phyloP scores from a whole-genome alignment of 2,113 vertebrate genomes.

The Prunella fulvescens region DNA sequence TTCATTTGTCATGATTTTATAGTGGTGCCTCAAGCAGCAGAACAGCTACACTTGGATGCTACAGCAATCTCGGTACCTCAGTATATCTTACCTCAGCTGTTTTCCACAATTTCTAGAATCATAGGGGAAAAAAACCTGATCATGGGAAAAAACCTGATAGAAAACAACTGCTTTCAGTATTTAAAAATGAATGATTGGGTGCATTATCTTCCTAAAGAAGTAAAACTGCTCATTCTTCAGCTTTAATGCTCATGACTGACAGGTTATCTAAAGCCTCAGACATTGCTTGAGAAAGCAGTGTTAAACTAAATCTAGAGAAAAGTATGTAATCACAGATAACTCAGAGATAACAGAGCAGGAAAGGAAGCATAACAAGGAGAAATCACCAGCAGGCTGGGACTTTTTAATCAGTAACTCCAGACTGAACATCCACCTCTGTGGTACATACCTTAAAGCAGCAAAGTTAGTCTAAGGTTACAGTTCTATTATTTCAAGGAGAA shows the following conservation, averaged over 20 bases:
- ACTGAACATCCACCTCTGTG: background rate
- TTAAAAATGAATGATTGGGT: background rate
- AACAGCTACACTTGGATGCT: background rate
- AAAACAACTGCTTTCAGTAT: background rate
- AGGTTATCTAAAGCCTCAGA: background rate
- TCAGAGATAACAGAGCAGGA: background rate
- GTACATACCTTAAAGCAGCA: background rate
- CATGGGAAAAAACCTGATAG: background rate
- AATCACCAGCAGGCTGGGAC: background rate
- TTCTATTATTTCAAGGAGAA: background rate
- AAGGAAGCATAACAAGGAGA: background rate
- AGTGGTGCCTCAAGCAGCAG: background rate
- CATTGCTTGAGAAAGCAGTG: background rate
- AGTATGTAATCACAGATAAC: background rate
- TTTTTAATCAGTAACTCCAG: background rate
- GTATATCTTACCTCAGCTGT: background rate
- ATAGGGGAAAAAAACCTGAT: rapidly evolving
- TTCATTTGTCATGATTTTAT: background rate
- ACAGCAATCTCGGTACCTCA: background rate
- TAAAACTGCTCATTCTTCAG: background rate
- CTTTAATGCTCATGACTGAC: background rate
- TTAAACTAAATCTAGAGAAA: background rate
- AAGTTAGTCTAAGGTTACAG: background rate
- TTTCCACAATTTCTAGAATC: background rate
- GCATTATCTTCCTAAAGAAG: background rate